Percentiles rank a stretch among this genome's conserved stretches.
Conservation (phyloP, 2,888 invertebrate species). For the Seladonia tumulorum region DNA sequence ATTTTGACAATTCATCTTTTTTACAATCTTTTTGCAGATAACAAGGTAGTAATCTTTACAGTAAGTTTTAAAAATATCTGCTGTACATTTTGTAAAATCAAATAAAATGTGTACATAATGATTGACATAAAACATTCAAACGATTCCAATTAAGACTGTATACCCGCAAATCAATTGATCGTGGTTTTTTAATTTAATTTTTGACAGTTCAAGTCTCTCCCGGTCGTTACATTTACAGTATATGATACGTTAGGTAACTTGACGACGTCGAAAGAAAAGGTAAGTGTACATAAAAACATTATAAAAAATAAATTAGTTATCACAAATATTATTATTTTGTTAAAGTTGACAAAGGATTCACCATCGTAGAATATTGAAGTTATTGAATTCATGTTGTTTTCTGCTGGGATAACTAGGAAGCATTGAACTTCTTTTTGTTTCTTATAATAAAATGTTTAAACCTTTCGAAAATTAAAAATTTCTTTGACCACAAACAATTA, state of each 20-base stretch:
- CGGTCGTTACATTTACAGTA: background rate
- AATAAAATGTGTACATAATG: background rate
- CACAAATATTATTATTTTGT: too few species aligned
- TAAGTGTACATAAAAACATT: background rate
- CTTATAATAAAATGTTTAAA: too few species aligned
- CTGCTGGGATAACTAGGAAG: too few species aligned
- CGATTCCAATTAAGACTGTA: background rate
- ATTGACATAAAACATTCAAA: background rate
- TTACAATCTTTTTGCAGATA: background rate
- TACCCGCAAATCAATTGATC: background rate
- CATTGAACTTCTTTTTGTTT: too few species aligned
- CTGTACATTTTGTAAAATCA: background rate
- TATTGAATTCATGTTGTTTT: too few species aligned
- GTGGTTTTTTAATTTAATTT: background rate
- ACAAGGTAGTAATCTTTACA: background rate
- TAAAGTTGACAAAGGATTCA: too few species aligned
- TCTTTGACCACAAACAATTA: too few species aligned
- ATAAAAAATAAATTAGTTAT: background rate
- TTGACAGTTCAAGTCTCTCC: background rate
- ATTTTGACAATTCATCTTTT: background rate
- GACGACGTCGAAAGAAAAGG: background rate
- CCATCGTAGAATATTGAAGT: too few species aligned
- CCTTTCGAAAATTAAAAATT: too few species aligned
- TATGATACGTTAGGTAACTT: background rate
- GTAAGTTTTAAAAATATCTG: background rate